Conservation (phyloP, 2,113 vertebrate species). For the Thamnophis sirtalis region DNA sequence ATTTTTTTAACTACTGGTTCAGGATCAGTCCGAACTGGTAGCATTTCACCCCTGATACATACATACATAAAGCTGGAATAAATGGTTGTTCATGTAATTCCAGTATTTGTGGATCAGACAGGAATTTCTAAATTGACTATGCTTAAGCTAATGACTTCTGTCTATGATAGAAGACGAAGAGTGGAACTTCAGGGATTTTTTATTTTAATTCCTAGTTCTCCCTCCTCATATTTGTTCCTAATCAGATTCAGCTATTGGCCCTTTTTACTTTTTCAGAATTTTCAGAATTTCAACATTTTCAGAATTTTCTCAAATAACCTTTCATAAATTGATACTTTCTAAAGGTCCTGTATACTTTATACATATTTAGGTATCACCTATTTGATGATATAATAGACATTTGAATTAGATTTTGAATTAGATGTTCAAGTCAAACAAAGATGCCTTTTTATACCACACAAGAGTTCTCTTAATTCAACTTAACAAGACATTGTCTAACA, state of each 20-base stretch:
- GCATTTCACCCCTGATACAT: no score
- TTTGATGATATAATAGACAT: background rate
- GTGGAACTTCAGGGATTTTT: background rate
- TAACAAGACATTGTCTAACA: slow-evolving; percentile 39
- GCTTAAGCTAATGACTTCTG: background rate
- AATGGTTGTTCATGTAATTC: background rate
- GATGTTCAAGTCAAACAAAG: slow-evolving; percentile 30
- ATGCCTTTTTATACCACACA: slow-evolving; percentile 3
- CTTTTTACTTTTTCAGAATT: background rate
- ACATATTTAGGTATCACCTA: background rate
- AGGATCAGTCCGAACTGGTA: no score
- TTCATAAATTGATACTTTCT: background rate
- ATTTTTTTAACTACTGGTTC: no score
- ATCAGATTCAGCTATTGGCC: background rate
- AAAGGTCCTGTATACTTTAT: background rate
- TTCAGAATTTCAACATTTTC: background rate
- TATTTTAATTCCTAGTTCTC: background rate
- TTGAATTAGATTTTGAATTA: background rate
- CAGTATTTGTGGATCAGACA: background rate
- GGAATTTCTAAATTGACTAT: background rate
- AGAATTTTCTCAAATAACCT: background rate
- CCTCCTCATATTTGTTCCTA: background rate
- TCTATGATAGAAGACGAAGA: background rate
- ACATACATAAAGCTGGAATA: background rate
- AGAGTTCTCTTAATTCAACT: background rate